These are phyloP conservation scores for Lagodon rhomboides DNA, from an alignment of 2,797 vertebrate genomes.

Conservation along the genomic window DNA sequence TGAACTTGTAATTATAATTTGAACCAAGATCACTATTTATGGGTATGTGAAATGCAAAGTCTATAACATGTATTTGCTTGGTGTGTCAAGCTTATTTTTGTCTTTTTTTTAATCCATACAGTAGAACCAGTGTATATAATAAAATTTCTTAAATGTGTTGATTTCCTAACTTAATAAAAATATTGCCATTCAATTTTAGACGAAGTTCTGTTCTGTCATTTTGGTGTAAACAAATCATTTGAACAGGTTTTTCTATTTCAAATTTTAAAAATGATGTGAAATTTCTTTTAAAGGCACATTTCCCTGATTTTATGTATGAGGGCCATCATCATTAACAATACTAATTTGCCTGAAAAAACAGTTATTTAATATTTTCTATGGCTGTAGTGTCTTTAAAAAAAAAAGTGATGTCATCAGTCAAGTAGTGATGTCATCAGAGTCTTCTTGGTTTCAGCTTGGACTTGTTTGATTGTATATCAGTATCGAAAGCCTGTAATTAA, in stretches of 20 bases:
- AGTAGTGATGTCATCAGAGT: slow-evolving; percentile 17
- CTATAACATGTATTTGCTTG: slow-evolving; percentile 66
- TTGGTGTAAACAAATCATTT: background rate
- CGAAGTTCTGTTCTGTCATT: background rate
- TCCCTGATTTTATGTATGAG: background rate
- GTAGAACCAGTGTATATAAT: slow-evolving; percentile 91
- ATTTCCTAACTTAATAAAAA: slow-evolving; percentile 91
- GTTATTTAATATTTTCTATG: background rate
- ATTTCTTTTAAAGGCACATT: background rate
- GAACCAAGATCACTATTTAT: slow-evolving; percentile 71
- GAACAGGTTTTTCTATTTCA: background rate
- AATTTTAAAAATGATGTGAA: too few species aligned
- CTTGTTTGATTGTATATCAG: background rate
- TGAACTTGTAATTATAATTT: slow-evolving; percentile 65
- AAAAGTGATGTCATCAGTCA: too few species aligned
- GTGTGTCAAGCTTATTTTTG: slow-evolving; percentile 71
- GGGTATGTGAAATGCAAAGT: slow-evolving; percentile 62
- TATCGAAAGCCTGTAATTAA: background rate
- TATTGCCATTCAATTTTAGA: slow-evolving; percentile 76
- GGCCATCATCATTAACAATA: too few species aligned
- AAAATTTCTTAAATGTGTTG: slow-evolving; percentile 83
- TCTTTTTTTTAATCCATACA: slow-evolving; percentile 88
- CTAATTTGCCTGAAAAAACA: too few species aligned
- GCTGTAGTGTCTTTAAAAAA: too few species aligned
- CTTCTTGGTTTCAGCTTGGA: background rate